phyloP scores from a whole-genome alignment of 2,888 invertebrate species.

The Nomada goodeniana region DNA sequence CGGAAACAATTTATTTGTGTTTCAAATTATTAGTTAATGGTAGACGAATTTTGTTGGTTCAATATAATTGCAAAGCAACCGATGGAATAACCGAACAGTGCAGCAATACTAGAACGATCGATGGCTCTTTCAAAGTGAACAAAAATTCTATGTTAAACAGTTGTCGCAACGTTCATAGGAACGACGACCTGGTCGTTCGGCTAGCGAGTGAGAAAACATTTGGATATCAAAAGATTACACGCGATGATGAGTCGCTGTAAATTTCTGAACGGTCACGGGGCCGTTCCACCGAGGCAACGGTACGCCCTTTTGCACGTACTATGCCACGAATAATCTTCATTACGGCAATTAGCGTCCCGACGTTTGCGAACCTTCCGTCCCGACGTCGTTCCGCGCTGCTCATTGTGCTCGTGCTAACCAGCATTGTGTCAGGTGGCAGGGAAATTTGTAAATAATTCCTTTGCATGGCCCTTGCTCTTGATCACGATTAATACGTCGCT shows the following conservation, averaged over 20 bases:
- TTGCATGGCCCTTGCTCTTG: too few species aligned
- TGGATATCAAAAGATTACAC: not conserved
- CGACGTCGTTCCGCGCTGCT: conserved; percentile 17
- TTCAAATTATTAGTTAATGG: too few species aligned
- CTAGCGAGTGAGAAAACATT: conserved; percentile 15
- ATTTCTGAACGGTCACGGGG: conserved; percentile 7
- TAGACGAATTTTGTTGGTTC: too few species aligned
- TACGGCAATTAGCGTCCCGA: conserved; percentile 46
- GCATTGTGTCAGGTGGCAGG: conserved; percentile 6
- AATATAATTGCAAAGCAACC: not conserved
- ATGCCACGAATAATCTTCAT: conserved; percentile 54
- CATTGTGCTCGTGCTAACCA: conserved; percentile 2
- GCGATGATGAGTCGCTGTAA: not conserved
- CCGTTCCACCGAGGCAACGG: conserved; percentile 27
- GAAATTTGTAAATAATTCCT: conserved; percentile 21
- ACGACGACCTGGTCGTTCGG: not conserved
- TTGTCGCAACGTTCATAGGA: not conserved
- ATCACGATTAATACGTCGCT: too few species aligned
- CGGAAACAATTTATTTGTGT: too few species aligned
- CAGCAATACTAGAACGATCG: not conserved
- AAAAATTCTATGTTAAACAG: not conserved
- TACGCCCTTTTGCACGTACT: conserved; percentile 20
- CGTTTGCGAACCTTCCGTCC: conserved; percentile 28
- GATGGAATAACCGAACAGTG: not conserved
- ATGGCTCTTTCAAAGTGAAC: too few species aligned